These are phyloP conservation scores for Sebastes ruberrimus DNA, from an alignment of 2,797 vertebrate species.

Conservation along the genomic window DNA sequence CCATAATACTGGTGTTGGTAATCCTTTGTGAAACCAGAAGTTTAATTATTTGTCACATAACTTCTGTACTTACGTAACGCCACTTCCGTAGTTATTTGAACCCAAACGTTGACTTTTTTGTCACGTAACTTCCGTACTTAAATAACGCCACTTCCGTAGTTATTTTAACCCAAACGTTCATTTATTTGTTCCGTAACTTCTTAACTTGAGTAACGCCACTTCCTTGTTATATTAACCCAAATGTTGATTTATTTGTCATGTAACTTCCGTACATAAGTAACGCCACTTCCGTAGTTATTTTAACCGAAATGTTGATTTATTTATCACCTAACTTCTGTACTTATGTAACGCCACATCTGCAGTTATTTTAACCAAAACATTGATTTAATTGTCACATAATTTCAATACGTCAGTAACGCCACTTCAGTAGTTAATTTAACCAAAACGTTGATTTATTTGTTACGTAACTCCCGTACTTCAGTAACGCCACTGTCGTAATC, in stretches of 20 bases:
- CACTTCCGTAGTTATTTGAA: too few species aligned
- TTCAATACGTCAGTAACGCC: fast-evolving
- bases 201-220: too few species aligned
- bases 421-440: fast-evolving
- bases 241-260: not conserved
- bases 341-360: fast-evolving
- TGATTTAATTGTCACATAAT: too few species aligned
- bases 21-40: not conserved
- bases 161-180: too few species aligned
- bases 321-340: fast-evolving
- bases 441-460: not conserved
- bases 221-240: too few species aligned
- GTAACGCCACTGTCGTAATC: fast-evolving
- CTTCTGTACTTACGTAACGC: not conserved
- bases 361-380: too few species aligned
- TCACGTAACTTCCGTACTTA: not conserved
- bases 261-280: fast-evolving
- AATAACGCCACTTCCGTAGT: too few species aligned
- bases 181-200: too few species aligned
- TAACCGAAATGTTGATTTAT: too few species aligned
- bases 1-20: not conserved
- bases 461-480: too few species aligned
- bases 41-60: not conserved
- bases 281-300: fast-evolving
- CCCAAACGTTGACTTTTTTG: fast-evolving